Evolutionary conservation across 2,113 vertebrate species (phyloP).

Genomic region (Brachyhypopomus gauderio): DNA sequence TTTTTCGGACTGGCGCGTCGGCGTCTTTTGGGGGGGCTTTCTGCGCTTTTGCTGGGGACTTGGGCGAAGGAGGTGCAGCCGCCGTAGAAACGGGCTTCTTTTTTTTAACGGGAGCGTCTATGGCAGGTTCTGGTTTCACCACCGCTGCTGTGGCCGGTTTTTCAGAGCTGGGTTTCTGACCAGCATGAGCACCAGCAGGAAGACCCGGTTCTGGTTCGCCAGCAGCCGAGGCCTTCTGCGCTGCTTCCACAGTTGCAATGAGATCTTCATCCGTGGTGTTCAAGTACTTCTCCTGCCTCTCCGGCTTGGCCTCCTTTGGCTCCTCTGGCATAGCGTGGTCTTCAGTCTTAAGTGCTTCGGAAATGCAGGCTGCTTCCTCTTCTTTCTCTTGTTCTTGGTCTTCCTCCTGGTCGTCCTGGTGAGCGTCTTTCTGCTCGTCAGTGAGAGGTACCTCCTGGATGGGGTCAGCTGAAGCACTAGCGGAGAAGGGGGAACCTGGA

Average conservation of each 20-base stretch:
- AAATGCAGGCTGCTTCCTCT: slow-evolving; percentile 17
- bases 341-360: slow-evolving; percentile 17
- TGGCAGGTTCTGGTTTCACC: slow-evolving; percentile 4
- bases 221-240: slow-evolving; percentile 10
- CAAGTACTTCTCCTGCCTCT: slow-evolving; percentile 35
- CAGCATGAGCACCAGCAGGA: slow-evolving; percentile 10
- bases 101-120: slow-evolving; percentile 38
- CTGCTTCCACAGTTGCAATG: slow-evolving; percentile 22
- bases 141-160: slow-evolving; percentile 30
- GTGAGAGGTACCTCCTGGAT: slow-evolving; percentile 34
- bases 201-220: slow-evolving; percentile 14
- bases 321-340: slow-evolving; percentile 14
- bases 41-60: slow-evolving; percentile 50
- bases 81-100: slow-evolving; percentile 40
- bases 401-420: slow-evolving; percentile 30
- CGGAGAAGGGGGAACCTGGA: slow-evolving; percentile 53
- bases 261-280: slow-evolving; percentile 42
- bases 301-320: slow-evolving; percentile 22
- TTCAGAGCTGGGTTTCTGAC: slow-evolving; percentile 1
- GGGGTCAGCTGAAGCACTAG: slow-evolving; percentile 20
- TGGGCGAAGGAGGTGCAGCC: slow-evolving; percentile 44
- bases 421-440: slow-evolving; percentile 10
- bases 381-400: slow-evolving; percentile 22
- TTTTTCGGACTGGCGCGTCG: slow-evolving; percentile 51
- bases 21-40: slow-evolving; percentile 58